phyloP scores from a whole-genome alignment of 2,888 invertebrate genomes.

The Eupithecia subfuscata region DNA sequence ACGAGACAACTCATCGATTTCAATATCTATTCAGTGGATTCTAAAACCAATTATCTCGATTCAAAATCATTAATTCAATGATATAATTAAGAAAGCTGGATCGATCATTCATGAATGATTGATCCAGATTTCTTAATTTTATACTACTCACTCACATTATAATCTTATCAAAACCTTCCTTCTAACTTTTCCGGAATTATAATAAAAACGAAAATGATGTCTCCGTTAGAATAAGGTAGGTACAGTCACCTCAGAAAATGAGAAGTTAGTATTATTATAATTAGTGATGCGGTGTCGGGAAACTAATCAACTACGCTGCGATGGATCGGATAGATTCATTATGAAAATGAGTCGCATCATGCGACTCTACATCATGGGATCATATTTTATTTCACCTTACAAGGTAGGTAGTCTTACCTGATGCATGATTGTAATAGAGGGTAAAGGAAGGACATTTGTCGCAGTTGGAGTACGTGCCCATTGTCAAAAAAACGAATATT shows the following conservation, averaged over 20 bases:
- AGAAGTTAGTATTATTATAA: not conserved
- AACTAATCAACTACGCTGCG: not conserved
- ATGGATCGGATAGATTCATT: not conserved
- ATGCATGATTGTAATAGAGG: not conserved
- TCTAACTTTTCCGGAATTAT: too few relatives aligned
- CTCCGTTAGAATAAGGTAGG: not conserved
- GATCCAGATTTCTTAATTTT: too few relatives aligned
- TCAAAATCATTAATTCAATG: too few relatives aligned
- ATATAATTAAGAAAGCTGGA: too few relatives aligned
- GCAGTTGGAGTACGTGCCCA: not conserved
- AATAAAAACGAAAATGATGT: not conserved
- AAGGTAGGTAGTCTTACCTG: not conserved
- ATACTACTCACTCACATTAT: too few relatives aligned
- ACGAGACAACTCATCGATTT: too few relatives aligned
- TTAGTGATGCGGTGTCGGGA: constrained; percentile 10
- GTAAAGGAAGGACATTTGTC: not conserved
- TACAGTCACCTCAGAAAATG: not conserved
- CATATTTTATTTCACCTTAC: not conserved
- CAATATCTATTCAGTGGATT: too few relatives aligned
- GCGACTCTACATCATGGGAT: not conserved
- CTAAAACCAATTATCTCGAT: too few relatives aligned
- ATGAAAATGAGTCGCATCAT: not conserved
- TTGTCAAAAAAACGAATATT: not conserved
- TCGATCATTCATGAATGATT: too few relatives aligned
- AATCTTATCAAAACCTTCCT: too few relatives aligned